These are phyloP conservation scores for Ariopsis seemanni DNA, from an alignment of 2,113 vertebrate species.

Conservation along the genomic window DNA sequence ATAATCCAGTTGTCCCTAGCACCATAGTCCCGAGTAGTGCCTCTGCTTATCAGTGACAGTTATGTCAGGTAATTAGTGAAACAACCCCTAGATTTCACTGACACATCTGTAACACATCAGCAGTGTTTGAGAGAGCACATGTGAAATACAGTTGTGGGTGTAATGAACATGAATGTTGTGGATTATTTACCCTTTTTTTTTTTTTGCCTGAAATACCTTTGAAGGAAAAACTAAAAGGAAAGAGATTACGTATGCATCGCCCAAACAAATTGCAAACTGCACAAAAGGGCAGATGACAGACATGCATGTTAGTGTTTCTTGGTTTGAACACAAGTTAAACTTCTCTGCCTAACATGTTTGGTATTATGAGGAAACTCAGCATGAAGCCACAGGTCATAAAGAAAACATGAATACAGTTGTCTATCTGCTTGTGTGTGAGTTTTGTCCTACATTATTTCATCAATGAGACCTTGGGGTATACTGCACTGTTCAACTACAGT, in stretches of 20 bases:
- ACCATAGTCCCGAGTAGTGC: neutral
- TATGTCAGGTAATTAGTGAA: conserved; percentile 7
- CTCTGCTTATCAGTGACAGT: neutral
- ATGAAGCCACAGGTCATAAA: neutral
- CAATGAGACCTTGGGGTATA: neutral
- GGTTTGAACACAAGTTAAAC: neutral
- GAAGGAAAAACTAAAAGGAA: neutral
- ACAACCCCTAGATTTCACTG: neutral
- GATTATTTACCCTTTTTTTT: neutral
- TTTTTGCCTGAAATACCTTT: neutral
- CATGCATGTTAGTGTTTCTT: neutral
- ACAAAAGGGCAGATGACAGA: neutral
- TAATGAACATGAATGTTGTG: neutral
- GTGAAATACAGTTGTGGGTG: neutral
- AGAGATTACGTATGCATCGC: neutral
- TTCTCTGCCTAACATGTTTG: neutral
- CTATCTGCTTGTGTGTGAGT: neutral
- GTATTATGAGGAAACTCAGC: neutral
- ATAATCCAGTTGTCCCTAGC: neutral
- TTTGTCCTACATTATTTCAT: conserved; percentile 20
- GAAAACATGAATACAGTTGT: neutral
- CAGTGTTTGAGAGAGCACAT: neutral
- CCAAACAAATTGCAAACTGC: neutral
- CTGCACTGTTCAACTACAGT: neutral
- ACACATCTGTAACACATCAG: neutral